A percentile compares a stretch with the other conserved stretches of the same genome.
Evolutionary conservation across 2,797 vertebrate genomes (phyloP).

Genomic region (Sebastes vulpes): DNA sequence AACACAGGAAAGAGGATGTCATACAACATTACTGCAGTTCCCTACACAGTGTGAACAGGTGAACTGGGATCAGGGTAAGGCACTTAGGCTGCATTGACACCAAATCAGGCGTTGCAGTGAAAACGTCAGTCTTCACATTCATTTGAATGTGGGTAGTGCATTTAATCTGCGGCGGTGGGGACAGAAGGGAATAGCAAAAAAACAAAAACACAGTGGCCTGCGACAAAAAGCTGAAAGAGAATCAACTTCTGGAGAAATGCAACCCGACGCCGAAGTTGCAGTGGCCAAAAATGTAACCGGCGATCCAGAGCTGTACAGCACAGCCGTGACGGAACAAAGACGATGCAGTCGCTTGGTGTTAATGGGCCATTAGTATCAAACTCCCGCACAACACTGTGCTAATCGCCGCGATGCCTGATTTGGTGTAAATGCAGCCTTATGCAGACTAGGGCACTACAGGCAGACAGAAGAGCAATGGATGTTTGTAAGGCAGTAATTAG

Average conservation of each 20-base stretch:
- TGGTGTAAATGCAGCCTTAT: neutral
- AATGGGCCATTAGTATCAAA: neutral
- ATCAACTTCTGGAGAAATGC: neutral
- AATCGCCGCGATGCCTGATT: neutral
- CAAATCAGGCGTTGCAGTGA: neutral
- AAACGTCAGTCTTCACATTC: neutral
- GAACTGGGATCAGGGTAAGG: neutral
- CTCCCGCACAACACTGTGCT: neutral
- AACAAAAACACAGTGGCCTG: too few relatives aligned
- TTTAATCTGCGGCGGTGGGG: neutral
- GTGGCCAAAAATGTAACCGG: neutral
- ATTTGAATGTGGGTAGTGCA: neutral
- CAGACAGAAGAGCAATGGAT: neutral
- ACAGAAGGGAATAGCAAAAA: neutral
- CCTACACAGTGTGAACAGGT: slow-evolving; percentile 6
- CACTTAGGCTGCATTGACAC: neutral
- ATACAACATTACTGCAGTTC: slow-evolving; percentile 8
- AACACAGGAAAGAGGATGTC: slow-evolving; percentile 1
- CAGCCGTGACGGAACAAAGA: neutral
- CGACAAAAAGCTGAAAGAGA: neutral
- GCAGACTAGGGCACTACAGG: neutral
- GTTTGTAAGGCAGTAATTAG: neutral
- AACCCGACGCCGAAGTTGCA: neutral
- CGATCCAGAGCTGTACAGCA: neutral
- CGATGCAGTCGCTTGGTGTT: neutral